These are phyloP conservation scores for Zingel zingel DNA, from an alignment of 2,113 vertebrate species.

Conservation along the genomic window DNA sequence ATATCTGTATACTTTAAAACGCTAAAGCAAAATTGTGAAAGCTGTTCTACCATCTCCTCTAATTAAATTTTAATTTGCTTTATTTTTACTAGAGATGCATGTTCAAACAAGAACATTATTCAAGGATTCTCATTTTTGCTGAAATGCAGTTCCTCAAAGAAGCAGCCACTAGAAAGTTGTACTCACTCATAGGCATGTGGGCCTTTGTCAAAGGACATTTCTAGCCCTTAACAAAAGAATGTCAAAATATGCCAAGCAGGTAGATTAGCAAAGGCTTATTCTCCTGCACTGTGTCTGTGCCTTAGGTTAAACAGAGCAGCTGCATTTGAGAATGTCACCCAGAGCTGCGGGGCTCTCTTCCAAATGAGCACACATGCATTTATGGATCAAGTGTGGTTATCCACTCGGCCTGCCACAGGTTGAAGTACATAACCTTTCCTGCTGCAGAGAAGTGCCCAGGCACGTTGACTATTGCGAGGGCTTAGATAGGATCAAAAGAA, in stretches of 20 bases:
- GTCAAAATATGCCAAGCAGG: conserved; percentile 62
- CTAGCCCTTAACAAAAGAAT: conserved; percentile 71
- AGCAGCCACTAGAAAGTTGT: conserved; percentile 10
- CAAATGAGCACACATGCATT: conserved; percentile 63
- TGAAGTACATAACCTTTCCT: conserved; percentile 65
- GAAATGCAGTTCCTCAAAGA: conserved; percentile 42
- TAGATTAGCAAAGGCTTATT: conserved; percentile 73
- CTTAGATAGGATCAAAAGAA: conserved; percentile 54
- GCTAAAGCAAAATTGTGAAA: conserved; percentile 49
- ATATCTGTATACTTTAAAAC: conserved; percentile 41
- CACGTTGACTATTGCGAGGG: conserved; percentile 43
- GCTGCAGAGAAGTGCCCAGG: conserved; percentile 44
- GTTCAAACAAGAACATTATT: conserved; percentile 1
- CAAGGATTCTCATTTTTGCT: not conserved
- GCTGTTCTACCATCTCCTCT: not conserved
- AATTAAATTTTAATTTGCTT: conserved; percentile 3
- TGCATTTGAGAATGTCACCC: conserved; percentile 71
- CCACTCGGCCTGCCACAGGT: conserved; percentile 55
- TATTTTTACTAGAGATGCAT: conserved; percentile 19
- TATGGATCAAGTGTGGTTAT: conserved; percentile 75
- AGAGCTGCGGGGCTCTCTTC: conserved; percentile 43
- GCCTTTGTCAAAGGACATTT: conserved; percentile 43
- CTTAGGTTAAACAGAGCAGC: conserved; percentile 72
- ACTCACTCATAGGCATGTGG: conserved; percentile 7
- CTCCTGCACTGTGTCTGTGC: conserved; percentile 60